Evolutionary conservation across 2,797 vertebrate species (phyloP).

Genomic region (Spatula clypeata): DNA sequence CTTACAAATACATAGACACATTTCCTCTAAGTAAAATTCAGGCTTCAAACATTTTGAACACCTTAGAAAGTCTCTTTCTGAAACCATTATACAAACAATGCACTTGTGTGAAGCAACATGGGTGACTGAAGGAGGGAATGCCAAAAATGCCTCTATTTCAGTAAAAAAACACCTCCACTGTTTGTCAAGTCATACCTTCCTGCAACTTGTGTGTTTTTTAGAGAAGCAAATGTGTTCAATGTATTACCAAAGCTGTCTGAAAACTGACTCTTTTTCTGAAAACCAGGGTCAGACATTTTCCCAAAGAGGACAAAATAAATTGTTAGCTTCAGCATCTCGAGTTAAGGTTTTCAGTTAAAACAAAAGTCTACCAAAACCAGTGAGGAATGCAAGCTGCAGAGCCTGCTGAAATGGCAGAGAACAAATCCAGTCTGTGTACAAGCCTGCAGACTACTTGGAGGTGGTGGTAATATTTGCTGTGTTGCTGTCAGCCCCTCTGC

Average conservation of each 20-base stretch:
- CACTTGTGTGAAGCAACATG: background rate
- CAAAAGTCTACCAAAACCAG: background rate
- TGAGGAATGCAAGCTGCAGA: background rate
- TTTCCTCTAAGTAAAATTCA: background rate
- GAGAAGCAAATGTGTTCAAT: background rate
- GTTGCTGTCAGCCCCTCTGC: background rate
- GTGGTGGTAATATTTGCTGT: background rate
- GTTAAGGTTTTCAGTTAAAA: background rate
- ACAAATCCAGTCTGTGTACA: background rate
- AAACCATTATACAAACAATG: background rate
- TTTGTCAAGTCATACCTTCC: background rate
- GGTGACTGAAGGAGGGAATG: background rate
- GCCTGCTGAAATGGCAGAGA: background rate
- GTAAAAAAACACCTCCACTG: accelerated
- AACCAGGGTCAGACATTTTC: accelerated
- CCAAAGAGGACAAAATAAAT: background rate
- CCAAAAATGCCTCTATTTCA: background rate
- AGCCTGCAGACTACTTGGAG: background rate
- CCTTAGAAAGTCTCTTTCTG: background rate
- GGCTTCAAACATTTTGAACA: background rate
- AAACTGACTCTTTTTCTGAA: background rate
- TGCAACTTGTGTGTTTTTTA: background rate
- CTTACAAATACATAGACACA: background rate
- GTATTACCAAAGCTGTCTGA: background rate
- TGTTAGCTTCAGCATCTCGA: accelerated